Evolutionary conservation across 2,797 vertebrate species (phyloP), one percentile per base, ranked within the genome.

Genomic region (Glossophaga mutica): DNA sequence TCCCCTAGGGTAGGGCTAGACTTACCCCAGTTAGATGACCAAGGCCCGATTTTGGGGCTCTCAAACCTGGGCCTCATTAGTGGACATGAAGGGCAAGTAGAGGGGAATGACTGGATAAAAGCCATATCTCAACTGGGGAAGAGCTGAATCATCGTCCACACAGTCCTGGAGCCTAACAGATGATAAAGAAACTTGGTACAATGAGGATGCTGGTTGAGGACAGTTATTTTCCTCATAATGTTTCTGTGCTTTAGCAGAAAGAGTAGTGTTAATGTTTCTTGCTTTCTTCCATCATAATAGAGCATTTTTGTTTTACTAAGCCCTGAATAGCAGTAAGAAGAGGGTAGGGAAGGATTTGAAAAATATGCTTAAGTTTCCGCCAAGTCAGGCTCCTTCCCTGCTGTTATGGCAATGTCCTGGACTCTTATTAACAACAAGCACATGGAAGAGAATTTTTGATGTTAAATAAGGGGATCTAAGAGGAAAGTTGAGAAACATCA

Each of bases 401-500:
- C 42, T 74, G 15, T 71, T 34, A 34, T 73, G n/a, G 52, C 76
- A 55, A 42, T 21, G 12, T 46, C 22, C n/a, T 70, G 34, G n/a
- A 18, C 3, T 12, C 9, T 52, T 14, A 78, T 74, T 90, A 92
- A 59, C 46, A 76, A 73, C 81, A 57, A 85, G 29, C 39, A 24
- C 10, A 9, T 6, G 15, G 16, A 34, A 32, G 22, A 85, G 10
- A 8, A 5, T 37, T 87, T 62, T 44, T 83, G 15, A 88, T 57
- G 26, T 76, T 62, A 71, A 91, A 32, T 78, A 87, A 94, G 52
- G 71, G 8, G 4, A 76, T 22, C 59, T 39, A 90, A 42, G n/a
- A 68, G 52, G 22, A 70, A 92, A 79, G 32, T 22, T 44, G 32
- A 93, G 37, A 44, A 68, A 81, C 18, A 83, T 65, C 78, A 87